Evolutionary conservation across 2,888 invertebrate genomes (phyloP).

Genomic region (Apamea crenata): DNA sequence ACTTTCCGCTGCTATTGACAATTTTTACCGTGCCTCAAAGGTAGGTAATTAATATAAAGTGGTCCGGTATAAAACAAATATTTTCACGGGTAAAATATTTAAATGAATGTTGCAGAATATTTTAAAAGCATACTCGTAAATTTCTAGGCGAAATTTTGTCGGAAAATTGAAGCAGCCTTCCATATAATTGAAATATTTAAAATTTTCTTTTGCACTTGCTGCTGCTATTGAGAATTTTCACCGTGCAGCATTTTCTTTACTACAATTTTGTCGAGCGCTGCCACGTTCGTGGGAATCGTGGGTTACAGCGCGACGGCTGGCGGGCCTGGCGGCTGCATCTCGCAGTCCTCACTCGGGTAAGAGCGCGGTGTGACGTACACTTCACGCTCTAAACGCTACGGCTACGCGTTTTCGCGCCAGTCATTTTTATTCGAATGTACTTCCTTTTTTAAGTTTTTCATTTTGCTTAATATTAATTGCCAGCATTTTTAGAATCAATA

Average conservation of each 20-base stretch:
- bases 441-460: constrained; percentile 12
- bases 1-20: not conserved
- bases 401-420: constrained; percentile 74
- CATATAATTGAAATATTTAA: not conserved
- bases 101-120: not conserved
- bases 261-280: constrained; percentile 31
- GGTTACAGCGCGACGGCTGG: constrained; percentile 33
- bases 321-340: constrained; percentile 46
- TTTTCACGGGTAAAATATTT: no score
- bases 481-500: constrained; percentile 54
- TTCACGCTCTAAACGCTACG: constrained; percentile 66
- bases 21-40: constrained; percentile 47
- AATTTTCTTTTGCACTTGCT: not conserved
- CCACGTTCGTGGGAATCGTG: constrained; percentile 32
- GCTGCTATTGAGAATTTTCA: constrained; percentile 48
- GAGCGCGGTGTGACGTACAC: constrained; percentile 80
- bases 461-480: constrained; percentile 47
- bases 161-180: not conserved
- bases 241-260: constrained; percentile 61
- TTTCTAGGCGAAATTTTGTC: no score
- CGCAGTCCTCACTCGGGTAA: constrained; percentile 78
- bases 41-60: no score
- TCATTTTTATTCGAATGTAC: constrained; percentile 63
- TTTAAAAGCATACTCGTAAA: not conserved
- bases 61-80: no score